A percentile compares a stretch with the other conserved stretches of the same genome.
phyloP scores from a whole-genome alignment of 2,888 invertebrate species.

The Athalia cordata region DNA sequence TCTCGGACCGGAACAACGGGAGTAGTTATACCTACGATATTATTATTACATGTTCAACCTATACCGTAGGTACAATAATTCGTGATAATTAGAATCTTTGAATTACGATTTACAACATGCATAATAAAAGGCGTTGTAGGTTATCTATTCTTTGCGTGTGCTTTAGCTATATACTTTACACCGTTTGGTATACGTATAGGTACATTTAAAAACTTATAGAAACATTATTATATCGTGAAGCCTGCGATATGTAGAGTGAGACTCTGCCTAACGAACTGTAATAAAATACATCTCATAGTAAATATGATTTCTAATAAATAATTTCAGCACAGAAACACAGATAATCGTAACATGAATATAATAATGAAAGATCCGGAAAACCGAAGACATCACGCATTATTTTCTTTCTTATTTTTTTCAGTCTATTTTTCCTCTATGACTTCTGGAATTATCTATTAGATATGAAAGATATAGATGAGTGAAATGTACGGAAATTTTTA shows the following conservation, averaged over 20 bases:
- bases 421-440: not conserved
- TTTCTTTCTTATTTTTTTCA: no score
- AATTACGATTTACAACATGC: conserved; percentile 12
- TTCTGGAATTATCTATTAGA: not conserved
- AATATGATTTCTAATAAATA: conserved; percentile 36
- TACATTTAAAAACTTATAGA: conserved; percentile 1
- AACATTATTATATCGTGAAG: not conserved
- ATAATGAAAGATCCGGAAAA: no score
- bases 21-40: not conserved
- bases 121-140: not conserved
- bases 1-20: conserved; percentile 38
- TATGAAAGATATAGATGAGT: no score
- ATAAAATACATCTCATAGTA: not conserved
- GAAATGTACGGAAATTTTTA: no score
- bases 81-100: conserved; percentile 24
- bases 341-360: not conserved
- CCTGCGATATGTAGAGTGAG: conserved; percentile 35
- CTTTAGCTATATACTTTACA: no score
- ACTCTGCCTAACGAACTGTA: conserved; percentile 42
- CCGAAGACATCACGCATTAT: no score
- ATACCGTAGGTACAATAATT: not conserved
- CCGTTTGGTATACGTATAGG: not conserved
- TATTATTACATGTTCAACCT: not conserved
- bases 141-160: conserved; percentile 16
- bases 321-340: not conserved